Conservation (phyloP, 2,797 vertebrate species). For the Clamator glandarius region DNA sequence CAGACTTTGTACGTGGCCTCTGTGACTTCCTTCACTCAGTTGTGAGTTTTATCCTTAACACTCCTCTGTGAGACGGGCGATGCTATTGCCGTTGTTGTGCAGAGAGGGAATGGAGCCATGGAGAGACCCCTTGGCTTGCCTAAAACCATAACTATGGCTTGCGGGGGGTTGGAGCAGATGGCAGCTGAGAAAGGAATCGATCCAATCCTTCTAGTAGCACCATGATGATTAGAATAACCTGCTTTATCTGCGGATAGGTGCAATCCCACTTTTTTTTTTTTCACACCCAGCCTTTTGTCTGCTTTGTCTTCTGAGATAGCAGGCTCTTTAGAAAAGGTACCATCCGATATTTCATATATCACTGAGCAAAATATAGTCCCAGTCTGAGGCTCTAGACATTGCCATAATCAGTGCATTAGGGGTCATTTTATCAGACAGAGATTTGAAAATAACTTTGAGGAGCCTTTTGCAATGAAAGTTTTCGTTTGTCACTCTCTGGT, state of each 20-base stretch:
- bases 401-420: slow-evolving; percentile 64
- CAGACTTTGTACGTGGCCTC: neutral
- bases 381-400: slow-evolving; percentile 35
- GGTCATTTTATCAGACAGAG: slow-evolving; percentile 53
- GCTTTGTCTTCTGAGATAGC: slow-evolving; percentile 23
- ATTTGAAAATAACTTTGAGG: slow-evolving; percentile 64
- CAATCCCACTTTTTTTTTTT: slow-evolving; percentile 37
- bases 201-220: slow-evolving; percentile 32
- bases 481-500: slow-evolving; percentile 25
- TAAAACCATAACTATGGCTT: neutral
- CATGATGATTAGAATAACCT: neutral
- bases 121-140: neutral
- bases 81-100: neutral
- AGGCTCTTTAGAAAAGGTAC: neutral
- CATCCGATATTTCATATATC: slow-evolving; percentile 54
- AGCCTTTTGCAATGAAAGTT: slow-evolving; percentile 42
- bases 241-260: slow-evolving; percentile 40
- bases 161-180: neutral
- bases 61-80: neutral
- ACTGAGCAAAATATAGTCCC: slow-evolving; percentile 54
- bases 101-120: neutral
- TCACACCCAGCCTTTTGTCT: slow-evolving; percentile 34
- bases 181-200: slow-evolving; percentile 2
- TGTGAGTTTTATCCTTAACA: neutral
- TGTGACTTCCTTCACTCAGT: neutral